Conservation (phyloP, 1,140 invertebrate species). For the Lepidotrigona ventralis region DNA sequence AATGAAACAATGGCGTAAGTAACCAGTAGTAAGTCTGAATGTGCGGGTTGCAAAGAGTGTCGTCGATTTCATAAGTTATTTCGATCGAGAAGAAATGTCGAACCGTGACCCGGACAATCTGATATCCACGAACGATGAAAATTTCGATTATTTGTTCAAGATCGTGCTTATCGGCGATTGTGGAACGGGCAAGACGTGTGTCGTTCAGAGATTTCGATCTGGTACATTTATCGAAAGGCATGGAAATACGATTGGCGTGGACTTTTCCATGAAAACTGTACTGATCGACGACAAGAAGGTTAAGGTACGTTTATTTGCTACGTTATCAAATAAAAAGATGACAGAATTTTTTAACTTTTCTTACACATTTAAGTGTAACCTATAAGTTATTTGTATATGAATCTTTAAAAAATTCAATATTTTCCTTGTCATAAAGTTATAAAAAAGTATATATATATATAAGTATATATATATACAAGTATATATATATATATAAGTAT, state of each 20-base stretch:
- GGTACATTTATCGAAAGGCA: slow-evolving; percentile 96
- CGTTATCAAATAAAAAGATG: neutral
- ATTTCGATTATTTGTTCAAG: slow-evolving; percentile 91
- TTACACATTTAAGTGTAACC: neutral
- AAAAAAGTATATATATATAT: neutral
- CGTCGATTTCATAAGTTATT: slow-evolving; percentile 23
- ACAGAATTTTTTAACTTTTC: neutral
- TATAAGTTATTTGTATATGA: neutral
- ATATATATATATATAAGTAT: neutral
- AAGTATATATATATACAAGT: neutral
- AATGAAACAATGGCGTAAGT: slow-evolving; percentile 40
- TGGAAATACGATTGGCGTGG: slow-evolving; percentile 96
- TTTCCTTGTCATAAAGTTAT: neutral
- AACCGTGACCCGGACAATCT: slow-evolving; percentile 81
- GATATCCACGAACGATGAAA: slow-evolving; percentile 84
- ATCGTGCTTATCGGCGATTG: slow-evolving; percentile 92
- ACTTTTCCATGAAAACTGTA: slow-evolving; percentile 98
- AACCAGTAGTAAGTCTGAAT: slow-evolving; percentile 9
- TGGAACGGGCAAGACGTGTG: slow-evolving; percentile 91
- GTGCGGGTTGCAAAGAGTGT: neutral
- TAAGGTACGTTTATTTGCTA: slow-evolving; percentile 84
- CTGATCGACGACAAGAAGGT: slow-evolving; percentile 95
- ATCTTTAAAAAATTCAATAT: neutral
- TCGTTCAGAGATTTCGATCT: slow-evolving; percentile 95
- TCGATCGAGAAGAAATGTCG: slow-evolving; percentile 74